Percentiles rank a stretch among this genome's conserved stretches.
Conservation (phyloP, 2,888 invertebrate species). For the Embidobia sp. region DNA sequence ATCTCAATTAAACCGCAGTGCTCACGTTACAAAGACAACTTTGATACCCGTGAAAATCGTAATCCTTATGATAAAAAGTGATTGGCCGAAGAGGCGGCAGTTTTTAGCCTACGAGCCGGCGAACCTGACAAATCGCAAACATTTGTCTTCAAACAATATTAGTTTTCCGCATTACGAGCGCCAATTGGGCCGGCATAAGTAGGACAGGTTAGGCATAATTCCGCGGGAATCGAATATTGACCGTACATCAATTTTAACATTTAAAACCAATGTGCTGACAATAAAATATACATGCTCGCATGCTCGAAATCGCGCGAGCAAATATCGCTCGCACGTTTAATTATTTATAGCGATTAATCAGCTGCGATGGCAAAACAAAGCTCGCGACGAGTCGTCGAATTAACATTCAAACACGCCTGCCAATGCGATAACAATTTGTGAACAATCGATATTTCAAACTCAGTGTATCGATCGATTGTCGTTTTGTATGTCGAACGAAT, state of each 20-base stretch:
- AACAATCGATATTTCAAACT: no score
- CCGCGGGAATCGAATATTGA: conserved; percentile 16
- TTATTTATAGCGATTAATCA: conserved; percentile 43
- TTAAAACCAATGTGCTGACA: conserved; percentile 17
- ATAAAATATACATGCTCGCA: conserved; percentile 18
- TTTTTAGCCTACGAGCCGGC: conserved; percentile 20
- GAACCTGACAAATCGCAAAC: conserved; percentile 28
- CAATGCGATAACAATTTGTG: conserved; percentile 6
- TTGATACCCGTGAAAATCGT: conserved; percentile 30
- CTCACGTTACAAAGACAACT: conserved; percentile 24
- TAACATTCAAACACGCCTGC: conserved; percentile 19
- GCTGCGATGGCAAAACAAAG: conserved; percentile 23
- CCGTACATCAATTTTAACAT: conserved; percentile 16
- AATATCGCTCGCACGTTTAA: conserved; percentile 23
- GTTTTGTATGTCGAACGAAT: no score
- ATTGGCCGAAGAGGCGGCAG: conserved; percentile 2
- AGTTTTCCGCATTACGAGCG: conserved; percentile 38
- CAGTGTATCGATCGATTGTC: no score
- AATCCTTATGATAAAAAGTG: conserved; percentile 15
- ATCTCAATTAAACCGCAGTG: conserved; percentile 16
- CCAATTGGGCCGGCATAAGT: conserved; percentile 5
- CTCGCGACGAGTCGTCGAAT: conserved; percentile 23
- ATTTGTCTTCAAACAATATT: conserved; percentile 48
- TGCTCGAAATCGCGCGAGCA: conserved; percentile 2
- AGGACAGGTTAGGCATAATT: conserved; percentile 20